Percentiles rank a stretch among this genome's conserved stretches.
phyloP scores from a whole-genome alignment of 2,113 vertebrate species.

The Oostethus manadensis region DNA sequence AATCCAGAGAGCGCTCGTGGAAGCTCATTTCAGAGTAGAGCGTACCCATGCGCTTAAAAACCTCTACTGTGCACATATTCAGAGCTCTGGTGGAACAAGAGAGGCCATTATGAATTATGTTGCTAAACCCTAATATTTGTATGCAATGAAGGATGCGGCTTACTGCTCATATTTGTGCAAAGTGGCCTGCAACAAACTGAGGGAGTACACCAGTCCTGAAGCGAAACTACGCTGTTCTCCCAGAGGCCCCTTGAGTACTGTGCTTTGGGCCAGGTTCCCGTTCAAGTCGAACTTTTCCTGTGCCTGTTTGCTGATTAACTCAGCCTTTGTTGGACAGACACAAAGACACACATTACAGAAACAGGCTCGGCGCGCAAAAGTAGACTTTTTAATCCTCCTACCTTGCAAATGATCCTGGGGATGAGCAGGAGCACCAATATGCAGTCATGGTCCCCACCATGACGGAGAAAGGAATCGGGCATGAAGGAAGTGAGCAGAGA shows the following conservation, averaged over 20 bases:
- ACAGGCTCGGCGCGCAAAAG: not conserved
- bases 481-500: conserved; percentile 94
- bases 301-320: conserved; percentile 94
- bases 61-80: conserved; percentile 82
- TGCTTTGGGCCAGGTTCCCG: conserved; percentile 69
- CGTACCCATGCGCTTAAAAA: conserved; percentile 90
- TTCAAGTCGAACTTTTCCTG: conserved; percentile 94
- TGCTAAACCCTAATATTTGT: not conserved
- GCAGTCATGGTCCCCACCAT: conserved; percentile 91
- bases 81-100: conserved; percentile 77
- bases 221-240: conserved; percentile 95
- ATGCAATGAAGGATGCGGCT: not conserved
- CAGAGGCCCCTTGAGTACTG: conserved; percentile 75
- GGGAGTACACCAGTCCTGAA: conserved; percentile 89
- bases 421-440: conserved; percentile 91
- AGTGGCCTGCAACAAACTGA: conserved; percentile 86
- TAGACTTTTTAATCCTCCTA: conserved; percentile 33
- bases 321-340: conserved; percentile 68
- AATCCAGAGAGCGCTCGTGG: conserved; percentile 91
- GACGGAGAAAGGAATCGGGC: conserved; percentile 94
- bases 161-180: conserved; percentile 90
- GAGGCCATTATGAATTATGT: not conserved
- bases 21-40: conserved; percentile 94
- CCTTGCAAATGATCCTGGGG: conserved; percentile 94
- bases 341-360: not conserved